Evolutionary conservation across 2,888 invertebrate genomes (phyloP), one percentile per base, ranked within the genome.

Genomic region (Drosophila algonquin): DNA sequence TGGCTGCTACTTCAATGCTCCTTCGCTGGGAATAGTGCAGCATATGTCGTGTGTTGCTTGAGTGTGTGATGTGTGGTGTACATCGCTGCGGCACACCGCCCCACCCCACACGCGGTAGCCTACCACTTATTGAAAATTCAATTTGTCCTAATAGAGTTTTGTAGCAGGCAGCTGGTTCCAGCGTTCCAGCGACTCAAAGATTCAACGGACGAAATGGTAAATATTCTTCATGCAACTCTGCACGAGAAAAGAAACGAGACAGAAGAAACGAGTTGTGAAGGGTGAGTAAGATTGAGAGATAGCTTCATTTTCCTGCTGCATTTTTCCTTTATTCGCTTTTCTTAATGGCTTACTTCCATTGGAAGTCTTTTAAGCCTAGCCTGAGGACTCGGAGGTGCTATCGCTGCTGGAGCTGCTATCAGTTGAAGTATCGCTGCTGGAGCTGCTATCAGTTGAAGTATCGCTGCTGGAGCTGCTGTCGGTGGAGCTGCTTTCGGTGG

Each of bases 121-220:
- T 63, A 67, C 53, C 76, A 77, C 79, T 78, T 80, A 80, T 84
- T 81, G 82, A 81, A 82, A 82, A 84, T 81, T 81, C 80, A 82
- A 82, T 82, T 82, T 82, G 80, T 68, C 81, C 79, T 77, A 84
- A 82, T 82, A 81, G 77, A 84, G 82, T 70, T 77, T 77, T 67
- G 21, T 52, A 47, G 50, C 24, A 55, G 72, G 69, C 68, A 67
- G 70, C 73, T 63, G 78, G 48, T 77, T 40, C 32, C 47, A 14
- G 35, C 35, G 48, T 77, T 40, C 32, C 47, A 14, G 35, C 35
- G 30, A 30, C 30, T 30, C 35, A 35, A 35, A 35, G 35, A 35
- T 14, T 5, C 35, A 21, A 16, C 54, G 3, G 24, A 16, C 14
- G 9, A 16, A 35, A 61, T 35, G 10, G n/a, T n/a, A 27, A 24